Base-by-base conservation (phyloP, 2,113 vertebrate species). In the Pterocles orientalis region DNA sequence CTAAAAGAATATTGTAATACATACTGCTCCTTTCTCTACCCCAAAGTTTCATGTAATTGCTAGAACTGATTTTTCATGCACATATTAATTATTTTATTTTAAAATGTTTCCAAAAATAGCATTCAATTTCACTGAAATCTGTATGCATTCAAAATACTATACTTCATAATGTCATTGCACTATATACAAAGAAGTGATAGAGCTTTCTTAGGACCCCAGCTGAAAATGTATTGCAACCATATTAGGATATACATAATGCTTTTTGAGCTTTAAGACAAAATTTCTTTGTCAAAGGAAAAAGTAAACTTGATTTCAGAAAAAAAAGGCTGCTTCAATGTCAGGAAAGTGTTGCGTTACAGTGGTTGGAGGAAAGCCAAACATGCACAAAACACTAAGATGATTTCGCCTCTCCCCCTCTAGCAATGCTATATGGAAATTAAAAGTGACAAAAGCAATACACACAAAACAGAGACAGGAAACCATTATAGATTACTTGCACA, bases 391-490 rank as follows among this genome's bases (percentile, higher is more conserved):
- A 11, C 2, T 12, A n/a, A 71, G 65, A 90, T 39, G 53, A 79
- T 62, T 82, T 77, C 47, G 66, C 7, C 12, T 82, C 28, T 90
- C 13, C 25, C 58, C 39, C 80, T 93, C 50, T 56, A 93, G 94
- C 91, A 92, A 86, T 24, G 25, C 18, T 34, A 25, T 34, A 86
- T 10, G 20, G 31, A 94, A 93, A 94, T 90, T 70, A 51, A 62
- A 86, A 93, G 64, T 18, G 60, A 95, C 47, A 92, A 73, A 83
- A 58, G 25, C 26, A 83, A 93, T 86, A 73, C 51, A 92, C 51
- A 90, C 24, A 84, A 51, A 89, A 71, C 31, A 61, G 51, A 90
- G 33, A 57, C 54, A 93, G 90, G 53, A 90, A 93, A 83, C 33
- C 36, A 77, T 83, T 61, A 83, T 90, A 86, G 76, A 77, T 81